phyloP scores from a whole-genome alignment of 1,140 invertebrate genomes.

The Brachionus koreanus region DNA sequence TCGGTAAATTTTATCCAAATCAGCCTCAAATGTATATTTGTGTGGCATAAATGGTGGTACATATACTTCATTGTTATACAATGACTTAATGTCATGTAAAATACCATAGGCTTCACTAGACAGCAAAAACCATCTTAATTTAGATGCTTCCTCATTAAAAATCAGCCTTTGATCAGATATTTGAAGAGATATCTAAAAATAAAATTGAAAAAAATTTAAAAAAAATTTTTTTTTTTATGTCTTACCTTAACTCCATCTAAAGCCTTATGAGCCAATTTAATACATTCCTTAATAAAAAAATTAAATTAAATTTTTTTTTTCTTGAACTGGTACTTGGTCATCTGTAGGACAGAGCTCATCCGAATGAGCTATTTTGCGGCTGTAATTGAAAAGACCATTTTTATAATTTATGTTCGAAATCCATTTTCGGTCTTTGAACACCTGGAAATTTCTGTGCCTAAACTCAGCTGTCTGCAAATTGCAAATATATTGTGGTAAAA shows the following conservation, averaged over 20 bases:
- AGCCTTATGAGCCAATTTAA: slow-evolving; percentile 46
- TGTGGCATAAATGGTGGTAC: neutral
- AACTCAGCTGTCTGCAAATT: slow-evolving; percentile 83
- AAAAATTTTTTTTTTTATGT: slow-evolving; percentile 9
- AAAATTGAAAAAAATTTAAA: slow-evolving; percentile 46
- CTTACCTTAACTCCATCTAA: neutral
- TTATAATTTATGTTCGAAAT: slow-evolving; percentile 71
- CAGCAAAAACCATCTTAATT: slow-evolving; percentile 66
- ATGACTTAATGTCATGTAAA: slow-evolving; percentile 20
- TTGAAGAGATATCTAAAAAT: slow-evolving; percentile 63
- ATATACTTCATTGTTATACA: neutral
- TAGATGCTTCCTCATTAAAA: slow-evolving; percentile 66
- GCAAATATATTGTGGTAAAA: slow-evolving; percentile 78
- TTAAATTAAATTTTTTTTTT: neutral
- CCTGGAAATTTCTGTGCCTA: slow-evolving; percentile 68
- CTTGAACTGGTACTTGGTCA: neutral
- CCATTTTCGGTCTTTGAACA: slow-evolving; percentile 74
- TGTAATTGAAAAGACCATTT: slow-evolving; percentile 8
- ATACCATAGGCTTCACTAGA: slow-evolving; percentile 40
- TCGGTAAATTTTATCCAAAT: neutral
- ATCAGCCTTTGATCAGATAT: slow-evolving; percentile 71
- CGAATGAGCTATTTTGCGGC: neutral
- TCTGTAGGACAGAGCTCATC: neutral
- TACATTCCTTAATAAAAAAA: slow-evolving; percentile 45
- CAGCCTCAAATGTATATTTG: neutral